phyloP scores from a whole-genome alignment of 2,113 vertebrate species.

The Butastur rufipennis region DNA sequence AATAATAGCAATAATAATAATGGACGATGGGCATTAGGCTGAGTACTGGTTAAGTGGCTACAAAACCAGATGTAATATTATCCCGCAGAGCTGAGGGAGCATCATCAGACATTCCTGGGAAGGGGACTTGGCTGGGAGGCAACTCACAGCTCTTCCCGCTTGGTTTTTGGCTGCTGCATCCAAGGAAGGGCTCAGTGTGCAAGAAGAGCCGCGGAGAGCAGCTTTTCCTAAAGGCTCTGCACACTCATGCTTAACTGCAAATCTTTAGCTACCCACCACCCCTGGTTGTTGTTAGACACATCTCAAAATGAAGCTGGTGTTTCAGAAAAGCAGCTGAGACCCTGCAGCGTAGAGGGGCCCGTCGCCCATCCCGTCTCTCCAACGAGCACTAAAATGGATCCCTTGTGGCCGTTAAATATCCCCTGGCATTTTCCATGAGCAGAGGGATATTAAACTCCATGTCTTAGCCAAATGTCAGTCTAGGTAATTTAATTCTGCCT shows the following conservation, averaged over 20 bases:
- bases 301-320: not conserved
- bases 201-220: not conserved
- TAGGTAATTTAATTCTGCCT: constrained; percentile 62
- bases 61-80: constrained; percentile 58
- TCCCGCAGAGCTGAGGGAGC: constrained; percentile 21
- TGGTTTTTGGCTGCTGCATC: not conserved
- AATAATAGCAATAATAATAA: constrained; percentile 66
- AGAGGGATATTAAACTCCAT: constrained; percentile 59
- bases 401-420: constrained; percentile 25
- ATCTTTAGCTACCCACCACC: not conserved
- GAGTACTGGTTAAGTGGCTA: constrained; percentile 51
- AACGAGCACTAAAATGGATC: not conserved
- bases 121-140: constrained; percentile 5
- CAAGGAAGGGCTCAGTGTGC: not conserved
- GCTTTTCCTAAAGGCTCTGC: not conserved
- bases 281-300: not conserved
- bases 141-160: not conserved
- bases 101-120: constrained; percentile 47
- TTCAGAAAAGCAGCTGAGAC: constrained; percentile 4
- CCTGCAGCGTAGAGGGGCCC: not conserved
- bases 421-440: constrained; percentile 55
- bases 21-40: constrained; percentile 57
- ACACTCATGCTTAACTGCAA: rapidly evolving
- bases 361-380: not conserved
- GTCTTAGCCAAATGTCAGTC: constrained; percentile 66